Evolutionary conservation across 2,888 invertebrate species (phyloP).

Genomic region (Agrotis puta): DNA sequence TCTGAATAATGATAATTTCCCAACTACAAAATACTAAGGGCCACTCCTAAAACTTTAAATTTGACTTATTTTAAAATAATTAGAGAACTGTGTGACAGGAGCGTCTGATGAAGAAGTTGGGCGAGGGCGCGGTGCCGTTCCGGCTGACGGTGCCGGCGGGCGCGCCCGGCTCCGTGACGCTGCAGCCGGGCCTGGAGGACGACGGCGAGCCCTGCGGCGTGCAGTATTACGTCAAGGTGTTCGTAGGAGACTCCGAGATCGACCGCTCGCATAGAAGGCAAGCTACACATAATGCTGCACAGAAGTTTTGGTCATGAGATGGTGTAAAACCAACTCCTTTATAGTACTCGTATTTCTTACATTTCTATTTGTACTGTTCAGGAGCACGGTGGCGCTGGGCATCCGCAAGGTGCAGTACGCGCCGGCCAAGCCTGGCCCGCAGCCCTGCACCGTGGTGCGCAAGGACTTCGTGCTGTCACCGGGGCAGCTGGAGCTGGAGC

Average conservation of each 20-base stretch:
- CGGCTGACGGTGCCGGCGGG: constrained; percentile 95
- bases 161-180: constrained; percentile 97
- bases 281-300: too few relatives aligned
- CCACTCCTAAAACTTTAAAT: too few relatives aligned
- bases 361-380: constrained; percentile 68
- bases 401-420: constrained; percentile 98
- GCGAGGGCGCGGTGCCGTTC: constrained; percentile 96
- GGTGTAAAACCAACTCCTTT: too few relatives aligned
- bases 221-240: constrained; percentile 97
- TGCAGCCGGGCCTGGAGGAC: constrained; percentile 96
- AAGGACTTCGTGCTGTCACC: constrained; percentile 99
- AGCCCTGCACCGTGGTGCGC: constrained; percentile 98
- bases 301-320: too few relatives aligned
- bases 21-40: neutral
- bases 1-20: too few relatives aligned
- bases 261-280: constrained; percentile 95
- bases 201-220: constrained; percentile 98
- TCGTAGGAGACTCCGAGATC: constrained; percentile 94
- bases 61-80: too few relatives aligned
- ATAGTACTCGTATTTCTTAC: constrained; percentile 4
- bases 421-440: constrained; percentile 96
- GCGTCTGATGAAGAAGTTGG: constrained; percentile 96
- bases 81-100: constrained; percentile 89
- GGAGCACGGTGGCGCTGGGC: constrained; percentile 97
- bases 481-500: constrained; percentile 98